Conservation (phyloP, 2,888 invertebrate species). For the Lumbricus terrestris region DNA sequence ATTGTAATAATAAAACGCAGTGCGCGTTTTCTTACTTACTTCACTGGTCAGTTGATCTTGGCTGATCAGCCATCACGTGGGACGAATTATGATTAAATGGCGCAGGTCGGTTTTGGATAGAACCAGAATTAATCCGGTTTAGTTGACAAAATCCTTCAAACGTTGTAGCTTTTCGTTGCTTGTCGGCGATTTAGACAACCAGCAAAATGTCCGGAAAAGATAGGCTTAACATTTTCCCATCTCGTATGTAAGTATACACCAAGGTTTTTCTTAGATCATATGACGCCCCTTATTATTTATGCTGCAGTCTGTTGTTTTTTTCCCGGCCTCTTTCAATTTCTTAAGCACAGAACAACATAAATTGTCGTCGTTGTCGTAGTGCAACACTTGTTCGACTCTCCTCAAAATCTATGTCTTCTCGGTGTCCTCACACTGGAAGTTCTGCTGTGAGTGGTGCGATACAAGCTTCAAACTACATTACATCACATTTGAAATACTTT, state of each 20-base stretch:
- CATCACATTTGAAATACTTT: too few species aligned
- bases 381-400: not conserved
- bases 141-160: not conserved
- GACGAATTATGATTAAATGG: slow-evolving; percentile 4
- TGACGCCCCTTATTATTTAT: slow-evolving; percentile 3
- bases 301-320: not conserved
- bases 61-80: not conserved
- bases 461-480: too few species aligned
- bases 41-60: not conserved
- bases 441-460: too few species aligned
- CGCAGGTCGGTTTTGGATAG: not conserved
- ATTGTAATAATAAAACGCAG: too few species aligned
- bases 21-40: not conserved
- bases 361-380: not conserved
- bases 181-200: not conserved
- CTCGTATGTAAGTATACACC: slow-evolving; percentile 50
- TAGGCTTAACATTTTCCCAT: slow-evolving; percentile 52
- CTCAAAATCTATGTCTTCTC: too few species aligned
- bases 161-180: not conserved
- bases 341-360: not conserved
- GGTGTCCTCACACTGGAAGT: too few species aligned
- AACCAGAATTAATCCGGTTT: slow-evolving; percentile 14
- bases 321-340: not conserved
- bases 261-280: not conserved
- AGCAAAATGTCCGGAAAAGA: slow-evolving; percentile 50